Base-by-base conservation (phyloP, 2,113 vertebrate genomes). In the Trinectes maculatus region DNA sequence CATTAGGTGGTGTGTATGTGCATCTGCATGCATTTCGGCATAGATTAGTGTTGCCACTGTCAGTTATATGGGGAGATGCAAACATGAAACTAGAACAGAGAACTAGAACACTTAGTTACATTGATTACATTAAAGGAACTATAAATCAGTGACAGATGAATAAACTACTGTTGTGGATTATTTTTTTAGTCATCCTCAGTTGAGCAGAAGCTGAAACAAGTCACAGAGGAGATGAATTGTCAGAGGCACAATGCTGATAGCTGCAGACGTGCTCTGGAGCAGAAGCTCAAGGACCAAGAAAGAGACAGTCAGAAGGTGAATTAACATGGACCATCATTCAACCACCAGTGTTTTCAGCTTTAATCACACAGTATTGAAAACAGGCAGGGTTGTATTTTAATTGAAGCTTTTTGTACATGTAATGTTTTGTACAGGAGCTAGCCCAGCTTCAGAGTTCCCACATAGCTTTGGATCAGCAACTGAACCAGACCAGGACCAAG, bases 161-260 rank as follows among this genome's bases (percentile, higher is more conserved):
- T 37, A 22, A 70, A 34, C 4, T 21, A 22, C 29, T 59, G 11
- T 12, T 55, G n/a, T 37, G 43, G 8, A 1, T 60, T 73, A 37
- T 72, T 67, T 72, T 67, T 29, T 24, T 39, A 97, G 96, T 91
- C 91, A 77, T 85, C 90, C 22, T 51, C 67, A 16, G 28, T 93
- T 63, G 95, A 98, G 67, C 93, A 95, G 56, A 98, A 95, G 76
- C 69, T 96, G 74, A 98, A 94, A 79, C 95, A 93, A 63, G 73
- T 97, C 51, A 92, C 93, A 0, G 95, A 98, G 68, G 95, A 98
- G 80, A 87, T 96, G 87, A 94, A 74, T 52, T 98, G 95, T 79
- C 95, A 97, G 77, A 92, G 95, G 53, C 95, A 97, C 87, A 98
- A 97, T 33, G 91, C 94, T 51, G 95, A 98, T 64, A 96, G 91